Conservation (phyloP, 2,797 vertebrate genomes). For the Neopelma chrysocephalum region DNA sequence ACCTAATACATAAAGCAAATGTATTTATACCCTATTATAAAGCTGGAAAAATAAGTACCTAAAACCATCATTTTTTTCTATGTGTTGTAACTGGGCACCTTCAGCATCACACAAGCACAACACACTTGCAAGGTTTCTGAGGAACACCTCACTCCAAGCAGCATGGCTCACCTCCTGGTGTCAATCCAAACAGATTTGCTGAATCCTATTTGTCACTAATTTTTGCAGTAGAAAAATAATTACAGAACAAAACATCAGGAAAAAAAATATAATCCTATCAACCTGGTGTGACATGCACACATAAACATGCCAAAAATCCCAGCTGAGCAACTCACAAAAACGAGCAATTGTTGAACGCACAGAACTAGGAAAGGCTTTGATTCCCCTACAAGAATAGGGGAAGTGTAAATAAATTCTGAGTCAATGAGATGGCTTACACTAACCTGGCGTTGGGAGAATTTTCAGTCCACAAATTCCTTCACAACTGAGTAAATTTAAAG, state of each 20-base stretch:
- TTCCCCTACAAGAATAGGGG: background rate
- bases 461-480: conserved; percentile 78
- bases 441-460: conserved; percentile 73
- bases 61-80: background rate
- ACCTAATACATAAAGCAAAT: background rate
- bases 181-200: conserved; percentile 27
- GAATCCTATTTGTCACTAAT: background rate
- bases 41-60: background rate
- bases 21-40: background rate
- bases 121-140: background rate
- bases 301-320: background rate
- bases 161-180: background rate
- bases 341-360: background rate
- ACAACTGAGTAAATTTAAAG: conserved; percentile 77
- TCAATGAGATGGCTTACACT: conserved; percentile 69
- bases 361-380: background rate
- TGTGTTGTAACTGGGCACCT: background rate
- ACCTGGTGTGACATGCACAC: background rate
- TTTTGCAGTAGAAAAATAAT: conserved; percentile 55
- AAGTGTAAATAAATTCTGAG: conserved; percentile 72
- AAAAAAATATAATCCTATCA: background rate
- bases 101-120: background rate
- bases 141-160: background rate
- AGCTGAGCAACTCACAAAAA: background rate
- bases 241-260: background rate